These are phyloP conservation scores for Xestia xanthographa DNA, from an alignment of 2,888 invertebrate species.

Conservation along the genomic window DNA sequence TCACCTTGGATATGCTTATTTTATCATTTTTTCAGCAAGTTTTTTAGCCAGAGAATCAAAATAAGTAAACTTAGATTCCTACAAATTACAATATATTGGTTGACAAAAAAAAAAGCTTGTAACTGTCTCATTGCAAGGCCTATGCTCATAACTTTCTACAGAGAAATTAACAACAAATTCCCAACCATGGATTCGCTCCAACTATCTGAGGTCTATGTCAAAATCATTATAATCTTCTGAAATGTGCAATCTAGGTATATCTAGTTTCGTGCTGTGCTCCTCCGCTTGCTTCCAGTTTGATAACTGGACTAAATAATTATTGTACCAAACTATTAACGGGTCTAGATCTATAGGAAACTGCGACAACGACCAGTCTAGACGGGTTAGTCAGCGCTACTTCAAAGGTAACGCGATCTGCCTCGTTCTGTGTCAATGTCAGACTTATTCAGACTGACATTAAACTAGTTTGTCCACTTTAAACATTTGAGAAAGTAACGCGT, in stretches of 20 bases:
- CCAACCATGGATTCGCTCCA: too few species aligned
- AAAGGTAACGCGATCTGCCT: slow-evolving; percentile 43
- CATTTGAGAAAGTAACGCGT: slow-evolving; percentile 33
- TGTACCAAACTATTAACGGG: slow-evolving; percentile 12
- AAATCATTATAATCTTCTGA: not conserved
- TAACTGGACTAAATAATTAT: slow-evolving; percentile 26
- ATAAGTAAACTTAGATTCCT: not conserved
- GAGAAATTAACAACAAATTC: not conserved
- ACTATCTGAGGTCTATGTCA: not conserved
- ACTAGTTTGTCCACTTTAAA: slow-evolving; percentile 20
- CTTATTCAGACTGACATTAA: not conserved
- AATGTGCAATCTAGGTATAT: not conserved
- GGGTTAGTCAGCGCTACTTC: slow-evolving; percentile 25
- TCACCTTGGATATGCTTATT: not conserved
- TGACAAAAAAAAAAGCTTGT: not conserved
- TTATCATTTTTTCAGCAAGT: not conserved
- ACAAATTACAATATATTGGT: not conserved
- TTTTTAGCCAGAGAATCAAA: not conserved
- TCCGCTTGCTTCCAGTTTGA: not conserved
- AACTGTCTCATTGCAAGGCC: not conserved
- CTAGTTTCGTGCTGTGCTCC: not conserved
- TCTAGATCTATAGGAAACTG: not conserved
- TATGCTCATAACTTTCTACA: not conserved
- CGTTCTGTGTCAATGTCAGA: slow-evolving; percentile 48
- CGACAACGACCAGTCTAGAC: slow-evolving; percentile 41